Evolutionary conservation across 1,140 invertebrate genomes (phyloP).

Genomic region (Caenorhabditis inopinata): DNA sequence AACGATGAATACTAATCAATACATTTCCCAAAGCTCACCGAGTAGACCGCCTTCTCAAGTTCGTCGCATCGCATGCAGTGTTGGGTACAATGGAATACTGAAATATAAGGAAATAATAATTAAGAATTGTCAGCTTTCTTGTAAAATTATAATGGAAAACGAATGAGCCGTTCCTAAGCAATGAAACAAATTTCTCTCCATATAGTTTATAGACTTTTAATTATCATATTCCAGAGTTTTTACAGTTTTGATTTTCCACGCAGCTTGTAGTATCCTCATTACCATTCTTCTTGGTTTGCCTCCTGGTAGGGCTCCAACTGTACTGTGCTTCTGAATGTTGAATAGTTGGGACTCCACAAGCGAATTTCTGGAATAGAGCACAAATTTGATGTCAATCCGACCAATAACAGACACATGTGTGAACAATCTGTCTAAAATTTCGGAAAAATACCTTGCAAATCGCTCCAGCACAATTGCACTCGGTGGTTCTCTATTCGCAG

Average conservation of each 20-base stretch:
- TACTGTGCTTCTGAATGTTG: background rate
- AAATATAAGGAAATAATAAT: background rate
- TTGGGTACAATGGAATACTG: slow-evolving; percentile 3
- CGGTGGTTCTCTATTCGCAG: slow-evolving; percentile 36
- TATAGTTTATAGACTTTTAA: too few relatives aligned
- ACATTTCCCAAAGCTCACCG: background rate
- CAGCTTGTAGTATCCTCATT: too few relatives aligned
- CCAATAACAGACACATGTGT: too few relatives aligned
- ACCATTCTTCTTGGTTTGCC: background rate
- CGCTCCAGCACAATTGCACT: slow-evolving; percentile 43
- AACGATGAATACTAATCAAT: background rate
- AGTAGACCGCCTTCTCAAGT: background rate
- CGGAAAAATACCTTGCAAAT: slow-evolving; percentile 26
- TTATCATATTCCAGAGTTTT: too few relatives aligned
- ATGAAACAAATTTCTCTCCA: too few relatives aligned
- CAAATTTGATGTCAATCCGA: too few relatives aligned
- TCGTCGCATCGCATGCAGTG: background rate
- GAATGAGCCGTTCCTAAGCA: too few relatives aligned
- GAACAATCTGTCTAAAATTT: too few relatives aligned
- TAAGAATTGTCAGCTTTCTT: background rate
- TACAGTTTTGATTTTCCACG: too few relatives aligned
- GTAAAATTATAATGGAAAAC: too few relatives aligned
- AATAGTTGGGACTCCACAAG: slow-evolving; percentile 36
- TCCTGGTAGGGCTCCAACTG: background rate
- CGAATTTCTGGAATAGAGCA: background rate